phyloP scores from a whole-genome alignment of 2,797 vertebrate genomes.

The Prunella strophiata region DNA sequence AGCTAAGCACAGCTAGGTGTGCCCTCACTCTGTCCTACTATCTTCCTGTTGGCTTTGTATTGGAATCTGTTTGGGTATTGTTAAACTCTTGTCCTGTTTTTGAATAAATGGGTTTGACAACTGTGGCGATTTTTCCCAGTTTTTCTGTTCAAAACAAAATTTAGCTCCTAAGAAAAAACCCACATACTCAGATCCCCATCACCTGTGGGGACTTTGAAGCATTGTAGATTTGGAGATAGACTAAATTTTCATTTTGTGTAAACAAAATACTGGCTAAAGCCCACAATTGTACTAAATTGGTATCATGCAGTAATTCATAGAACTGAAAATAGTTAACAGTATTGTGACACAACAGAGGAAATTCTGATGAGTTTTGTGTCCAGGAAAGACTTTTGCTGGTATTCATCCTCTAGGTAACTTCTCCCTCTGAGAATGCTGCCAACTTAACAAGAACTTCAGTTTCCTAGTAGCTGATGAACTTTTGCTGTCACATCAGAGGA shows the following conservation, averaged over 20 bases:
- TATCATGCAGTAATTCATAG: not conserved
- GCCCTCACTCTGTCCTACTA: not conserved
- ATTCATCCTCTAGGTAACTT: not conserved
- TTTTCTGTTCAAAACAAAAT: not conserved
- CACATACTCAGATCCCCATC: not conserved
- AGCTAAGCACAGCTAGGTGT: not conserved
- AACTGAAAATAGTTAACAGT: not conserved
- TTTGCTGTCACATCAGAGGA: not conserved
- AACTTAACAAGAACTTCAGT: not conserved
- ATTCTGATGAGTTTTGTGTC: not conserved
- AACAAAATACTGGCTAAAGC: not conserved
- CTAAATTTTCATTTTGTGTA: not conserved
- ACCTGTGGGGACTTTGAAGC: not conserved
- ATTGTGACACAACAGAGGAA: not conserved
- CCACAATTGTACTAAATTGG: not conserved
- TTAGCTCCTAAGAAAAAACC: not conserved
- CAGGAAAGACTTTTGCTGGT: not conserved
- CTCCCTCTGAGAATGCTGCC: not conserved
- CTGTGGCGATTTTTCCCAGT: not conserved
- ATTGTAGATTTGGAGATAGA: not conserved
- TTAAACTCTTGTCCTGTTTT: not conserved
- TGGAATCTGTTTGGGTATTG: not conserved
- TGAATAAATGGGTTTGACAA: not conserved
- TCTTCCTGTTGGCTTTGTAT: not conserved
- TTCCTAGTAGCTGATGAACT: not conserved